Percentiles rank a stretch among this genome's conserved stretches.
These are phyloP conservation scores for Danio choprae DNA, from an alignment of 2,797 vertebrate genomes.

Conservation along the genomic window DNA sequence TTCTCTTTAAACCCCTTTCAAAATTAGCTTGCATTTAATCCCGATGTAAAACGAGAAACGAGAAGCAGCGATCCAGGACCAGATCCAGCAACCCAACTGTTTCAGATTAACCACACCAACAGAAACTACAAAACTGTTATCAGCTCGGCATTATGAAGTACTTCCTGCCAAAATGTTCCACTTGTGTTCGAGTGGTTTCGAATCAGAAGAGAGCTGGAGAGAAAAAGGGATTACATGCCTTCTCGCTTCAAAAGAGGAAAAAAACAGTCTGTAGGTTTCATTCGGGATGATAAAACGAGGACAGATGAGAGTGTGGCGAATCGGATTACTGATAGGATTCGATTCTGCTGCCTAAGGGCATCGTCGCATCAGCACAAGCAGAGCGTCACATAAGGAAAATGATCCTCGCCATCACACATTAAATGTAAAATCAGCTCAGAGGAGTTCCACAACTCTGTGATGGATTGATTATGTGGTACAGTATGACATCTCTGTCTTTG, in stretches of 20 bases:
- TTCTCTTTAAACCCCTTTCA: slow-evolving; percentile 4
- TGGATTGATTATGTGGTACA: background rate
- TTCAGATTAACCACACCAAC: slow-evolving; percentile 15
- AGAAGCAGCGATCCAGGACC: slow-evolving; percentile 19
- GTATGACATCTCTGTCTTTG: background rate
- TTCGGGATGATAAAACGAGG: slow-evolving; percentile 26
- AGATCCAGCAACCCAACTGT: slow-evolving; percentile 17
- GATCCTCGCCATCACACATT: background rate
- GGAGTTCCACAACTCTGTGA: background rate
- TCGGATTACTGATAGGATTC: slow-evolving; percentile 47
- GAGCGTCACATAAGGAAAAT: slow-evolving; percentile 13
- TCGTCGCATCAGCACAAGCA: background rate
- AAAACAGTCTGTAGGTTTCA: slow-evolving; percentile 39
- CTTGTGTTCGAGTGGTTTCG: slow-evolving; percentile 23
- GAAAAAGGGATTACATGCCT: slow-evolving; percentile 38
- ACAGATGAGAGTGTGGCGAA: slow-evolving; percentile 46
- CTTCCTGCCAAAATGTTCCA: slow-evolving; percentile 32
- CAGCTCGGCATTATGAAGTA: background rate
- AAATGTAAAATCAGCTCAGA: slow-evolving; percentile 2
- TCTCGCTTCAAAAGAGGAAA: slow-evolving; percentile 18
- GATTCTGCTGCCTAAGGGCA: slow-evolving; percentile 26
- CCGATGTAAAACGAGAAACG: slow-evolving; percentile 27
- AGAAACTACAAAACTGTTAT: slow-evolving; percentile 35
- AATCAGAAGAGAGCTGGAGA: slow-evolving; percentile 1
- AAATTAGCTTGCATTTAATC: slow-evolving; percentile 4